Conservation (phyloP, 2,113 vertebrate genomes). For the Cromileptes altivelis region DNA sequence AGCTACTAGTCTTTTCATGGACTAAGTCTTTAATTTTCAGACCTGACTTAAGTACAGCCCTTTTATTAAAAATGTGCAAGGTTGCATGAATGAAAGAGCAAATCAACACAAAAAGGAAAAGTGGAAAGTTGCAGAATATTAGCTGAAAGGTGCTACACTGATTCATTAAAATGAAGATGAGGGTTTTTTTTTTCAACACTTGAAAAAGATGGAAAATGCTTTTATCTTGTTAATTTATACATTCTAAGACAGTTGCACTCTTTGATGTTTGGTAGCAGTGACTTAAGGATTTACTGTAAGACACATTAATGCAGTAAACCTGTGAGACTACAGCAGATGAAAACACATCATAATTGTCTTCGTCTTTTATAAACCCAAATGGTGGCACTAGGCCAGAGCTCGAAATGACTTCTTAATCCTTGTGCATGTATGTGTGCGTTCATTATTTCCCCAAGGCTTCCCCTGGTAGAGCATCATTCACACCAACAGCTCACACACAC, state of each 20-base stretch:
- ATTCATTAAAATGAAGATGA: neutral
- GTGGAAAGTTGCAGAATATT: neutral
- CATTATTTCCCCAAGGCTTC: slow-evolving; percentile 18
- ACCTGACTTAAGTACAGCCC: slow-evolving; percentile 8
- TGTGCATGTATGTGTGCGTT: slow-evolving; percentile 4
- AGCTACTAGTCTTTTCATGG: slow-evolving; percentile 20
- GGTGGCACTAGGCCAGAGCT: neutral
- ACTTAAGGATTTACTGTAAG: neutral
- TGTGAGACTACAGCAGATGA: neutral
- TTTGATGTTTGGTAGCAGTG: slow-evolving; percentile 1
- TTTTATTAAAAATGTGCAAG: slow-evolving; percentile 35
- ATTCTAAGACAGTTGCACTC: neutral
- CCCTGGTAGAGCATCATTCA: slow-evolving; percentile 40
- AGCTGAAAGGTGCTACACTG: neutral
- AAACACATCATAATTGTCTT: neutral
- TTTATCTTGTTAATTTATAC: neutral
- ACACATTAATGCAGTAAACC: neutral
- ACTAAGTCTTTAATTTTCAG: slow-evolving; percentile 38
- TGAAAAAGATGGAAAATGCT: neutral
- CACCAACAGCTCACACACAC: slow-evolving; percentile 42
- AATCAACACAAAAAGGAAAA: neutral
- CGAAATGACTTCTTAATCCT: slow-evolving; percentile 17
- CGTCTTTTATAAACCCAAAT: neutral
- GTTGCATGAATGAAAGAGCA: slow-evolving; percentile 2
- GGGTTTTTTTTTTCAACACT: neutral